Conservation (phyloP, 2,888 invertebrate species). For the Patella caerulea region DNA sequence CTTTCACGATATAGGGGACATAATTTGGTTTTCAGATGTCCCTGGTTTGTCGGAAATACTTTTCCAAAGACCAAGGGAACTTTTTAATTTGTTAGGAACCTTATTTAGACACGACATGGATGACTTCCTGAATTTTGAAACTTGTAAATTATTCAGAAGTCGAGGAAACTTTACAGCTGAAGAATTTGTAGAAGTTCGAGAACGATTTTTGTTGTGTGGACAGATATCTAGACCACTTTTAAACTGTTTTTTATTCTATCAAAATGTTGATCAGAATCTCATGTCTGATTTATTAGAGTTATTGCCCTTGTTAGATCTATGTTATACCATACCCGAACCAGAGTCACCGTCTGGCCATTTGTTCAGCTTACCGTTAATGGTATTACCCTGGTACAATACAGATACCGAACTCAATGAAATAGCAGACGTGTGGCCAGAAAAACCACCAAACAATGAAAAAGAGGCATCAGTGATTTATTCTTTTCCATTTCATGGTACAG, state of each 20-base stretch:
- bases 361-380: conserved; percentile 55
- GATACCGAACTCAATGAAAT: conserved; percentile 36
- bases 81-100: conserved; percentile 59
- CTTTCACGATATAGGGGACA: conserved; percentile 63
- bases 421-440: conserved; percentile 49
- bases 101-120: conserved; percentile 63
- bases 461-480: conserved; percentile 40
- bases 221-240: conserved; percentile 66
- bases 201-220: conserved; percentile 57
- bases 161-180: conserved; percentile 59
- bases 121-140: conserved; percentile 57
- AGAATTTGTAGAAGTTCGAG: conserved; percentile 56
- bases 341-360: conserved; percentile 49
- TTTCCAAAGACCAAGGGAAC: conserved; percentile 63
- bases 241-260: conserved; percentile 66
- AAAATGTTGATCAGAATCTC: conserved; percentile 50
- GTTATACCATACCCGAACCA: conserved; percentile 65
- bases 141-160: conserved; percentile 62
- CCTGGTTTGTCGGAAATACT: conserved; percentile 56
- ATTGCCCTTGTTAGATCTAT: conserved; percentile 62
- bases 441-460: conserved; percentile 31
- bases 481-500: conserved; percentile 54
- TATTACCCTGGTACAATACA: conserved; percentile 65
- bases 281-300: conserved; percentile 59
- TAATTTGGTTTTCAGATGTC: conserved; percentile 62